These are phyloP conservation scores for Apodemia duryi DNA, from an alignment of 2,888 invertebrate species.

Conservation along the genomic window DNA sequence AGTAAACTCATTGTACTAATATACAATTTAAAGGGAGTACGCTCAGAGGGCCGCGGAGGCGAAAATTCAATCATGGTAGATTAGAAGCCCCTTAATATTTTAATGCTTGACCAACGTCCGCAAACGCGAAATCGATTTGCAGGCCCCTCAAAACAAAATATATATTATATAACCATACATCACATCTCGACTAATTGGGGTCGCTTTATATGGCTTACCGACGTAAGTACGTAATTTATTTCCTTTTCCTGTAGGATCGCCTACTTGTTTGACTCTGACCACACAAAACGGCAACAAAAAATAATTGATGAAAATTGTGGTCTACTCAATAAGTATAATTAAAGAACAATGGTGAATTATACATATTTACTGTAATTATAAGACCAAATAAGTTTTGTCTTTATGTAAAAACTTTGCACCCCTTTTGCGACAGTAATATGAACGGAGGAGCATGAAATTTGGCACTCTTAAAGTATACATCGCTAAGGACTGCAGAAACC, in stretches of 20 bases:
- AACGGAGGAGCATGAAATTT: too few relatives aligned
- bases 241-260: slow-evolving; percentile 54
- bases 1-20: slow-evolving; percentile 28
- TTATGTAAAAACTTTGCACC: too few relatives aligned
- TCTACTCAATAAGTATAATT: neutral
- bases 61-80: slow-evolving; percentile 78
- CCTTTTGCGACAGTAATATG: too few relatives aligned
- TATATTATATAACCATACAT: slow-evolving; percentile 68
- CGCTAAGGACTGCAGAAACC: too few relatives aligned
- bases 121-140: slow-evolving; percentile 67
- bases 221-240: slow-evolving; percentile 77
- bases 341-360: neutral
- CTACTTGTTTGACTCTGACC: slow-evolving; percentile 18
- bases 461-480: too few relatives aligned
- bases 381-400: too few relatives aligned
- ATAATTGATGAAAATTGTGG: slow-evolving; percentile 5
- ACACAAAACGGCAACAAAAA: slow-evolving; percentile 7
- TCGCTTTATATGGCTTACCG: slow-evolving; percentile 77
- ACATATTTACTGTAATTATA: too few relatives aligned
- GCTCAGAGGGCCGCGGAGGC: slow-evolving; percentile 50
- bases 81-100: slow-evolving; percentile 75
- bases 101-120: slow-evolving; percentile 75
- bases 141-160: slow-evolving; percentile 58
- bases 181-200: slow-evolving; percentile 76
- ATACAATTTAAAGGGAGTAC: slow-evolving; percentile 48